Evolutionary conservation across 2,888 invertebrate species (phyloP), one percentile per base, ranked within the genome.

Genomic region (Cerastoderma edule): DNA sequence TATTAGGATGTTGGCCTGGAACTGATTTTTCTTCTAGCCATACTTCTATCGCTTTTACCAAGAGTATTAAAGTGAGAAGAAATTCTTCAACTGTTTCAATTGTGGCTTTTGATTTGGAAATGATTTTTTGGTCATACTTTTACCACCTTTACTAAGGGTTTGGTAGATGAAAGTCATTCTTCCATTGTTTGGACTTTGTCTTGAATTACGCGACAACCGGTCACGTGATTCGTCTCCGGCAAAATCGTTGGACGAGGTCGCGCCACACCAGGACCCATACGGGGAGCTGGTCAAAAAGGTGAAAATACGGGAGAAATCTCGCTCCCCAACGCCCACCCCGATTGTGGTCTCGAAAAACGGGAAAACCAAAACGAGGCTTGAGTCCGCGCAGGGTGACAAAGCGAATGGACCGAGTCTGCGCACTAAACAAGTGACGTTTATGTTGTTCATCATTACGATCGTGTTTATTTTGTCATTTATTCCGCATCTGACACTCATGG

Each of bases 381-480:
- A 66, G 19, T 66, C 66, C 10, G 19, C 30, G 16, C n/a, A 28
- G 6, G 24, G 50, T n/a, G 66, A 66, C 32, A 66, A 50, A 66
- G 32, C 66, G 10, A 39, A 19, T 5, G 75, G 72, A 35, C 75
- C 71, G 16, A 83, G 78, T 67, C 54, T 80, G n/a, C 74, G 85
- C 4, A 85, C 84, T 0, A 76, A 80, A 33, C 78, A 85, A 73
- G 83, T 87, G 22, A 87, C 88, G 0, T 63, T 79, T 6, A 87
- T 88, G 77, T 65, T 85, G 10, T 87, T 88, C 66, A 69, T 83
- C 16, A 84, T 88, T 33, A 86, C 88, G 0, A 30, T 87, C 3
- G 85, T 84, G 8, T 88, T 88, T n/a, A 75, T 88, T 13, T 10
- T 87, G 8, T 86, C 86, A 32, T 88, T 86, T 68, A 73, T 88